These are phyloP conservation scores for Vicugna pacos DNA, from an alignment of 2,113 vertebrate species.

Conservation along the genomic window DNA sequence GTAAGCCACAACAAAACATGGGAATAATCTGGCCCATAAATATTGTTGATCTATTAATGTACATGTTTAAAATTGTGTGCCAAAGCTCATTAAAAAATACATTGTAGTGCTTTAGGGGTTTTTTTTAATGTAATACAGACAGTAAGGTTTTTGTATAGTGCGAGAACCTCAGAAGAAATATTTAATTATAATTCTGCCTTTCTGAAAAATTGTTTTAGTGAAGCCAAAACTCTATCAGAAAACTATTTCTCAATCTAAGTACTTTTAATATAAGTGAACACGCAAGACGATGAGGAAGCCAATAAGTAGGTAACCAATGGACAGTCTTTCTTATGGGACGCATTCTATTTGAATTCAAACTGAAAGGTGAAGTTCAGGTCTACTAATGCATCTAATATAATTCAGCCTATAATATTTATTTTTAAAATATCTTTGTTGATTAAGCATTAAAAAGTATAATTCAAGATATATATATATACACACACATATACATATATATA, in stretches of 20 bases:
- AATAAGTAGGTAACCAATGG: neutral
- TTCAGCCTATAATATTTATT: neutral
- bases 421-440: neutral
- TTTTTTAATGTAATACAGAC: neutral
- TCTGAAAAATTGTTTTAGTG: neutral
- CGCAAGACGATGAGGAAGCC: neutral
- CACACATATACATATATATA: too few relatives aligned
- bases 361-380: neutral
- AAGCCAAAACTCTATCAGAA: conserved; percentile 27
- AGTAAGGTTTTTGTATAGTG: neutral
- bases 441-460: conserved; percentile 50
- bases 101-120: neutral
- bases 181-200: neutral
- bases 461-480: neutral
- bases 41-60: neutral
- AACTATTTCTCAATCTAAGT: neutral
- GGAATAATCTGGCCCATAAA: neutral
- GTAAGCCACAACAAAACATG: neutral
- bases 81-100: neutral
- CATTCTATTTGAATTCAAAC: neutral
- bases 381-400: neutral
- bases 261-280: neutral
- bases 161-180: neutral
- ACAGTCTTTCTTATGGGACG: neutral
- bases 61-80: neutral